A percentile compares a stretch with the other conserved stretches of the same genome.
These are phyloP conservation scores for Tenrec ecaudatus DNA, from an alignment of 2,113 vertebrate genomes.

Conservation along the genomic window DNA sequence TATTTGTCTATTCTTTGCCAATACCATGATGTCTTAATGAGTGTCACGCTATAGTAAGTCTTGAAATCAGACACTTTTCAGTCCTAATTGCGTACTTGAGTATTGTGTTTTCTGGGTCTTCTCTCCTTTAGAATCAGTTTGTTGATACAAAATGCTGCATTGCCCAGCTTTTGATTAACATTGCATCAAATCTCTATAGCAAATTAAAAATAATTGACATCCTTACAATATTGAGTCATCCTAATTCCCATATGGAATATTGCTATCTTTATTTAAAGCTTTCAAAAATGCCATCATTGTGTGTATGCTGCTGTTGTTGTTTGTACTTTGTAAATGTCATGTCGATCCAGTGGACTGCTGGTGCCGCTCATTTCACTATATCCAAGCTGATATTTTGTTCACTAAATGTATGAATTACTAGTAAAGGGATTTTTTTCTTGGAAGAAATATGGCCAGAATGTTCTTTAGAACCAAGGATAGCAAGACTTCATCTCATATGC, in stretches of 20 bases:
- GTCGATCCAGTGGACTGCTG: neutral
- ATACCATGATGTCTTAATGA: neutral
- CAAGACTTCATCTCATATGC: too few relatives aligned
- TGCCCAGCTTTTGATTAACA: neutral
- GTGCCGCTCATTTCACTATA: neutral
- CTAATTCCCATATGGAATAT: too few relatives aligned
- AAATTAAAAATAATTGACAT: neutral
- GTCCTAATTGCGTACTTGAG: neutral
- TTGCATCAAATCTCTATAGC: neutral
- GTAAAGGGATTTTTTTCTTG: too few relatives aligned
- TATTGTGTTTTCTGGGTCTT: neutral
- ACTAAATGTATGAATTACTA: too few relatives aligned
- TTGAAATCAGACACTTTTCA: neutral
- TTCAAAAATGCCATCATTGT: neutral
- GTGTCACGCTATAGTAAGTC: neutral
- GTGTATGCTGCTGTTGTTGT: neutral
- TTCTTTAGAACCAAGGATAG: too few relatives aligned
- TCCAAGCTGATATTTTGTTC: neutral
- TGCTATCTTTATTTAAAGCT: too few relatives aligned
- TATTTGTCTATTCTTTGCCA: neutral
- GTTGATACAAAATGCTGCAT: neutral
- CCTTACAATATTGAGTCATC: neutral
- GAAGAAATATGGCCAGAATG: too few relatives aligned
- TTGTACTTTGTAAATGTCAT: neutral
- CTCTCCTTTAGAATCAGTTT: neutral